Evolutionary conservation across 2,888 invertebrate species (phyloP).

Genomic region (Dasysyrphus tricinctus): DNA sequence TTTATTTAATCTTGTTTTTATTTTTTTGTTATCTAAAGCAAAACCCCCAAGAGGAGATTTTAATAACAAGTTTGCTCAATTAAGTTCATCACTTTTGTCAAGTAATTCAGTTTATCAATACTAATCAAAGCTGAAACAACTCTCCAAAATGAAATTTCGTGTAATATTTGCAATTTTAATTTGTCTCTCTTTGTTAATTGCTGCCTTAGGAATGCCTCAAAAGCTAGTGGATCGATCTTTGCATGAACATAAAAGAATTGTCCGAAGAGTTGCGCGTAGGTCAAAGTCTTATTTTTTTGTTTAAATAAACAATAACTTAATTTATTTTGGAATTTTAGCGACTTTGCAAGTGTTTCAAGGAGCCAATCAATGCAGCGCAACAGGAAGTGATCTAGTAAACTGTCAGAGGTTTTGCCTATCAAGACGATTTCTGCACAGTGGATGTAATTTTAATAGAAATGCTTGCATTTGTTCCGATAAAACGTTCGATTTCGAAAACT

Average conservation of each 20-base stretch:
- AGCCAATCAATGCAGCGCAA: neutral
- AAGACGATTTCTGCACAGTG: constrained; percentile 2
- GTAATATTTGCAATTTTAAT: constrained; percentile 16
- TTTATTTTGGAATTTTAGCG: neutral
- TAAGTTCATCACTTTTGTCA: neutral
- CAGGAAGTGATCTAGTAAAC: neutral
- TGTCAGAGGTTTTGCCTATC: neutral
- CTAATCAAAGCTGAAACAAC: neutral
- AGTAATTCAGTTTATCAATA: neutral
- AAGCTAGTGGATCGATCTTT: neutral
- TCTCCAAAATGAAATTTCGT: constrained; percentile 9
- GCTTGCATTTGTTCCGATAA: constrained; percentile 22
- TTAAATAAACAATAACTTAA: neutral
- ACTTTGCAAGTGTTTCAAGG: neutral
- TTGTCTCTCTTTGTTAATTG: neutral
- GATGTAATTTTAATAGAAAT: constrained; percentile 10
- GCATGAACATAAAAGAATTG: constrained; percentile 3
- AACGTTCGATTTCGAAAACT: neutral
- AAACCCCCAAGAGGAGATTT: constrained; percentile 9
- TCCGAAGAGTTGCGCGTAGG: constrained; percentile 1
- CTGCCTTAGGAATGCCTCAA: neutral
- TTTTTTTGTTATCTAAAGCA: neutral
- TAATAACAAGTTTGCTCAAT: neutral
- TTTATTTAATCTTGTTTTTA: neutral
- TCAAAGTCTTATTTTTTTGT: neutral